Base-by-base conservation (phyloP, 1,140 invertebrate species). In the Formica exsecta region DNA sequence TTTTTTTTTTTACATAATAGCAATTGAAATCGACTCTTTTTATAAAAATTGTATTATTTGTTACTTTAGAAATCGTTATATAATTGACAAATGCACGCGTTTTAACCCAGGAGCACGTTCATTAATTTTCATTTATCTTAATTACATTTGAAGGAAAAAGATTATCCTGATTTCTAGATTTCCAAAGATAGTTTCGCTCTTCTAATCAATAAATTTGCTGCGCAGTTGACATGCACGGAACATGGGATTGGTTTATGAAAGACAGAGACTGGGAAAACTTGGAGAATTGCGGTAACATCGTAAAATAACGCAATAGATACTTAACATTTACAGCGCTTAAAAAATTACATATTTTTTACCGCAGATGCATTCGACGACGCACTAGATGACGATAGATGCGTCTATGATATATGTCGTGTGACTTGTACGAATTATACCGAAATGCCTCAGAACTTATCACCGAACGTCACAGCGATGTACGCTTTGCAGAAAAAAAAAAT, bases 401-500 rank as follows among this genome's bases (percentile, higher is more conserved):
- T 32, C 6, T 93, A 93, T 57, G 38, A 59, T 3, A 68, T 73
- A 29, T 95, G 94, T 86, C 66, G 66, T 7, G 91, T 87, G 2
- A 86, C 80, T n/a, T 95, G 94, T 68, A 77, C 61, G 9, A 89
- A 90, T 73, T 87, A 88, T 59, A 64, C 66, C n/a, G 84, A 91
- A 59, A 91, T 94, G 61, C 93, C 94, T 0, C 71, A 84, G 19
- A 87, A 90, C 61, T 75, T 94, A n/a, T 90, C 93, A 11, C 32
- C 84, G 19, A 90, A 92, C 54, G 71, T 91, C 11, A 92, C 87
- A 6, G 77, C 19, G 5, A 87, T 94, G 93, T 94, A 92, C 3
- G 90, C 22, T 61, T 19, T 29, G 29, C n/a, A 64, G 5, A 51
- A n/a, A 62, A 75, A 75, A 51, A 19, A 54, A 75, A 64, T 54